phyloP scores from a whole-genome alignment of 2,797 vertebrate species.

The Pelodytes ibericus region DNA sequence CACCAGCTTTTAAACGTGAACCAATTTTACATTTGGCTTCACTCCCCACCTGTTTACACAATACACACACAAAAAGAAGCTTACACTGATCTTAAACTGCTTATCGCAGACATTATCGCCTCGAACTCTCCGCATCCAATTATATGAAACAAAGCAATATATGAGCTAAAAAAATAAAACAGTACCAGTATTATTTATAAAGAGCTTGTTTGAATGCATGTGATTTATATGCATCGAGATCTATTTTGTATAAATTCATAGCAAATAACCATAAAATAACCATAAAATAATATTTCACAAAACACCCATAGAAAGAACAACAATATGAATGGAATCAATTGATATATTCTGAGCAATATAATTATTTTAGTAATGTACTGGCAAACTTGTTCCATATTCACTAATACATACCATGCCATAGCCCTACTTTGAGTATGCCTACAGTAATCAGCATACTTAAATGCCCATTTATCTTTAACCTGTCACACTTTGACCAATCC shows the following conservation, averaged over 20 bases:
- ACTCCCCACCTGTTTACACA: slow-evolving; percentile 1
- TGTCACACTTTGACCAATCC: neutral
- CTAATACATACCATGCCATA: slow-evolving; percentile 2
- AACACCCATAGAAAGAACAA: slow-evolving; percentile 4
- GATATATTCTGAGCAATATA: slow-evolving; percentile 37
- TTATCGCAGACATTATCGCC: slow-evolving; percentile 1
- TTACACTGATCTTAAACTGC: neutral
- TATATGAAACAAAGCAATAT: slow-evolving; percentile 31
- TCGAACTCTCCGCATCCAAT: slow-evolving; percentile 9
- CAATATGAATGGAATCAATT: slow-evolving; percentile 23
- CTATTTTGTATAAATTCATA: slow-evolving; percentile 42
- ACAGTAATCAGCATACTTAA: neutral
- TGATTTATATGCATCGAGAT: slow-evolving; percentile 14
- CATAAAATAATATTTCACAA: slow-evolving; percentile 12
- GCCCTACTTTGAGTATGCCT: neutral
- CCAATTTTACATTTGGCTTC: slow-evolving; percentile 26
- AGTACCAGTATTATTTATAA: slow-evolving; percentile 32
- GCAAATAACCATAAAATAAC: slow-evolving; percentile 14
- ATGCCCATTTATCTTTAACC: neutral
- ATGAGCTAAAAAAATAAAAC: slow-evolving; percentile 18
- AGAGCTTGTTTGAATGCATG: slow-evolving; percentile 29
- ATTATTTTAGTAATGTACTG: neutral
- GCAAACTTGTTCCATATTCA: slow-evolving; percentile 5
- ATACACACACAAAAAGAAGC: neutral
- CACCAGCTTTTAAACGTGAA: slow-evolving; percentile 54